These are phyloP conservation scores for Bombus terrestris DNA, from an alignment of 1,140 invertebrate genomes.

Conservation along the genomic window DNA sequence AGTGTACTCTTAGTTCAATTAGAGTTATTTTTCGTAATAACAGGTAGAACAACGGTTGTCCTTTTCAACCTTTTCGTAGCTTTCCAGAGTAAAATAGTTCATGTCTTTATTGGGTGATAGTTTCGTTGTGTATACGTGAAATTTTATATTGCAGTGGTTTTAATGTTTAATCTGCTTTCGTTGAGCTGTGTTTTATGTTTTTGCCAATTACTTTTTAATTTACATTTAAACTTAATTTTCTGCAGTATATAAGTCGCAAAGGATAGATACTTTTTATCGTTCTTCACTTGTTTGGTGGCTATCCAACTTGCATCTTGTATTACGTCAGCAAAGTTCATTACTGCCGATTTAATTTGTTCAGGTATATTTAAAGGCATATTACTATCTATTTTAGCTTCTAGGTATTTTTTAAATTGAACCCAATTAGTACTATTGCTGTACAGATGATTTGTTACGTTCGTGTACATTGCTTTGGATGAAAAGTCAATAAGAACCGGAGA, in stretches of 20 bases:
- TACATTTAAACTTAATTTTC: background rate
- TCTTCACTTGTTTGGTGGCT: background rate
- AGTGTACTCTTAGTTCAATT: background rate
- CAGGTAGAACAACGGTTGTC: too few species aligned
- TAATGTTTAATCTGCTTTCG: background rate
- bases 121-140: background rate
- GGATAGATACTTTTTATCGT: background rate
- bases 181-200: too few species aligned
- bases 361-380: background rate
- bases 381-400: background rate
- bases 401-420: background rate
- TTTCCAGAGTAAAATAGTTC: background rate
- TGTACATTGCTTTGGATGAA: background rate
- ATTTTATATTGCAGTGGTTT: background rate
- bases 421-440: background rate
- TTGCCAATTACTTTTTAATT: too few species aligned
- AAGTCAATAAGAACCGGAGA: background rate
- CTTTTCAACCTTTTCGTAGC: background rate
- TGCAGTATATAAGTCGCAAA: background rate
- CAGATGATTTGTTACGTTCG: background rate
- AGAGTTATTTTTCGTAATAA: background rate
- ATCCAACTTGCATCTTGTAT: too few species aligned
- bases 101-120: background rate
- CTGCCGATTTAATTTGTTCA: background rate
- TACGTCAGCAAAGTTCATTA: background rate